A percentile compares a stretch with the other conserved stretches of the same genome.
phyloP scores from a whole-genome alignment of 2,113 vertebrate species.

The Rissa tridactyla region DNA sequence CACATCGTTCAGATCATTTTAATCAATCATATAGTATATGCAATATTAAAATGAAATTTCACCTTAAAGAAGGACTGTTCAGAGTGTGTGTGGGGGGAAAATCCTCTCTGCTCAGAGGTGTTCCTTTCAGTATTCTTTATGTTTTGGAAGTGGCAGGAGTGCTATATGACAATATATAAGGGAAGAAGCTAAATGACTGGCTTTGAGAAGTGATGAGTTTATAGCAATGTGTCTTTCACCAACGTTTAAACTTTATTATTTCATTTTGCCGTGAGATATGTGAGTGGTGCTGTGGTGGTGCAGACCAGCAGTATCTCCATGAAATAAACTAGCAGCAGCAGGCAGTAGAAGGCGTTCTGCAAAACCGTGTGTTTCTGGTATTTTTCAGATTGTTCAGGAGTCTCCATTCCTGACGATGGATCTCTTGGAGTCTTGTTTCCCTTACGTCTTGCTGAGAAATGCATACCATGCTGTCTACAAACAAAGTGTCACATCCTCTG shows the following conservation, averaged over 20 bases:
- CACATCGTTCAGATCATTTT: not conserved
- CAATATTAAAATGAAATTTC: not conserved
- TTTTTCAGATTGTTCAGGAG: slow-evolving; percentile 96
- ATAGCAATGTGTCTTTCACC: not conserved
- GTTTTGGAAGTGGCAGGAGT: not conserved
- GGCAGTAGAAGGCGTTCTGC: not conserved
- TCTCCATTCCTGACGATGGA: slow-evolving; percentile 99
- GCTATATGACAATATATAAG: not conserved
- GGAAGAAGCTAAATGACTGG: not conserved
- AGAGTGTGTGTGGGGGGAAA: not conserved
- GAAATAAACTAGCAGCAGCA: not conserved
- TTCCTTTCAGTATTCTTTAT: not conserved
- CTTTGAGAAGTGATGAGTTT: not conserved
- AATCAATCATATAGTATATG: not conserved
- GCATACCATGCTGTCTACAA: slow-evolving; percentile 99
- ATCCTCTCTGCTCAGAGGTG: not conserved
- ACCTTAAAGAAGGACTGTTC: not conserved
- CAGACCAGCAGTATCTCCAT: not conserved
- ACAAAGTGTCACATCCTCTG: slow-evolving; percentile 93
- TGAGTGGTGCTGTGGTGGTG: not conserved
- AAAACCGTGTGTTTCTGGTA: slow-evolving; percentile 17
- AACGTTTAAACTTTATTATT: not conserved
- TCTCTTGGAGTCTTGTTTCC: slow-evolving; percentile 98
- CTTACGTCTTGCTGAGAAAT: slow-evolving; percentile 95
- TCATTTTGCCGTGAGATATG: not conserved